Conservation (phyloP, 2,797 vertebrate genomes). For the Propithecus deckenii region DNA sequence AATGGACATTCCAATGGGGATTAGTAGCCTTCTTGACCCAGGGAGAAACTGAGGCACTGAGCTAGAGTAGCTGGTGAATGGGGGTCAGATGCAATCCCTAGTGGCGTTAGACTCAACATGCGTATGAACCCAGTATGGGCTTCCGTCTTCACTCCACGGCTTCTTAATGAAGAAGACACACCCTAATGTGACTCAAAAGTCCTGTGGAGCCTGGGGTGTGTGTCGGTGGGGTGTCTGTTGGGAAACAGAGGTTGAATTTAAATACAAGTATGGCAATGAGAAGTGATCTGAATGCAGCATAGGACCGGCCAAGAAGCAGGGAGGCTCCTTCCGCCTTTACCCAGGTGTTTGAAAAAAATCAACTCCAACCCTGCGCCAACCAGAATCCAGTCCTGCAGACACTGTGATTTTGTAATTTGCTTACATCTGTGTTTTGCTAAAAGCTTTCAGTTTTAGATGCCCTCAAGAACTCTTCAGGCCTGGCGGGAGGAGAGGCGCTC, state of each 20-base stretch:
- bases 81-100: not conserved
- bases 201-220: not conserved
- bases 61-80: not conserved
- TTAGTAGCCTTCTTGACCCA: not conserved
- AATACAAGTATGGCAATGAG: not conserved
- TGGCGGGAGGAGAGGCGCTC: not conserved
- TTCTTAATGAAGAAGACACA: not conserved
- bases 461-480: slow-evolving; percentile 23
- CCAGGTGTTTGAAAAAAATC: not conserved
- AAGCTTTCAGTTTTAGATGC: slow-evolving; percentile 22
- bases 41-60: slow-evolving; percentile 14
- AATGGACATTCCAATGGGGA: not conserved
- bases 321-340: not conserved
- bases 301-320: not conserved
- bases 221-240: not conserved
- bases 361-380: not conserved
- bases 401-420: slow-evolving; percentile 43
- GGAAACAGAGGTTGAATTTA: not conserved
- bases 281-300: not conserved
- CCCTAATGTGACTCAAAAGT: not conserved
- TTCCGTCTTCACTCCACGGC: not conserved
- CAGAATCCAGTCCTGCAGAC: not conserved
- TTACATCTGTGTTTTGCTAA: slow-evolving; percentile 53
- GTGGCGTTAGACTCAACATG: not conserved
- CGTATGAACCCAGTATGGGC: not conserved